Conservation (phyloP, 23 tunicate species). For the Styela plicata region DNA sequence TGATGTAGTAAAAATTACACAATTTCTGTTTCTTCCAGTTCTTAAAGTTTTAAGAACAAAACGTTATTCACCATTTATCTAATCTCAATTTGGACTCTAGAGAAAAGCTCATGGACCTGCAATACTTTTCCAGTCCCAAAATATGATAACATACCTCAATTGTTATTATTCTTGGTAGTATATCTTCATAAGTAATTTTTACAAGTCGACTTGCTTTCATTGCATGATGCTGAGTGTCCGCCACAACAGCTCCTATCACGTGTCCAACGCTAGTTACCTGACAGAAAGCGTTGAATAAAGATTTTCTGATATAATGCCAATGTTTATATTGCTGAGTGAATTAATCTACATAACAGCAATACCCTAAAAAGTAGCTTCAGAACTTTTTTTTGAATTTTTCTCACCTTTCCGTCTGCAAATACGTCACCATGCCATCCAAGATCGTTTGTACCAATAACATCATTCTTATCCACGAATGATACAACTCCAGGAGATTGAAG, state of each 20-base stretch:
- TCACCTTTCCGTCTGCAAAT: constrained; percentile 73
- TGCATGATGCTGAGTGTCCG: constrained; percentile 81
- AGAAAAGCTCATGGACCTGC: too few species aligned
- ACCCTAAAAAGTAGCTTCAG: too few species aligned
- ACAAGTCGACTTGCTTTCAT: constrained; percentile 66
- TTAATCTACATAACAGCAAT: too few species aligned
- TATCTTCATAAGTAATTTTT: constrained; percentile 73
- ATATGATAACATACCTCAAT: constrained; percentile 67
- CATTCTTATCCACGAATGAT: constrained; percentile 56
- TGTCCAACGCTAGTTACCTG: constrained; percentile 89
- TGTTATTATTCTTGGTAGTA: constrained; percentile 54
- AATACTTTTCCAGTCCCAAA: too few species aligned
- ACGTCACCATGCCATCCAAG: constrained; percentile 23
- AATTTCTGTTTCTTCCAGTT: too few species aligned
- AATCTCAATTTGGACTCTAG: too few species aligned
- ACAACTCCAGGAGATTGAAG: constrained; percentile 66
- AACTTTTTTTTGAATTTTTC: too few species aligned
- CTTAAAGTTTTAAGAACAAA: too few species aligned
- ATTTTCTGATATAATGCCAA: background rate
- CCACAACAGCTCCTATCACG: constrained; percentile 83
- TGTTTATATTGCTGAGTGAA: too few species aligned
- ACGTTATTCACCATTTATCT: too few species aligned
- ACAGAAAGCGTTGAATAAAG: background rate
- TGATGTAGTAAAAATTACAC: too few species aligned
- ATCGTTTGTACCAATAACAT: constrained; percentile 48